A percentile compares a stretch with the other conserved stretches of the same genome.
phyloP scores from a whole-genome alignment of 2,113 vertebrate genomes.

The Bungarus multicinctus region DNA sequence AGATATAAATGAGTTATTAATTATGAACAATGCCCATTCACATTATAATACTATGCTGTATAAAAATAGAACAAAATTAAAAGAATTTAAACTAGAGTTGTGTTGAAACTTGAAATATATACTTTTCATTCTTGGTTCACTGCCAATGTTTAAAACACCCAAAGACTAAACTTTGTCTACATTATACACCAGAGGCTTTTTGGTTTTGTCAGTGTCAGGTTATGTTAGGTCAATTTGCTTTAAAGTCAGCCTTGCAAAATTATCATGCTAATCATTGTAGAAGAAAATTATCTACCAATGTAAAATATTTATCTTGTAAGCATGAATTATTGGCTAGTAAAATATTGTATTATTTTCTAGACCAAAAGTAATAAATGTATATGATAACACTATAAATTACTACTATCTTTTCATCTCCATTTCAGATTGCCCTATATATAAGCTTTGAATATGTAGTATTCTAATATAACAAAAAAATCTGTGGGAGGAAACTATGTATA shows the following conservation, averaged over 20 bases:
- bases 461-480: neutral
- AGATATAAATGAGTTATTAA: neutral
- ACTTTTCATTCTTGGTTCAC: slow-evolving; percentile 51
- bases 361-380: neutral
- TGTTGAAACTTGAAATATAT: slow-evolving; percentile 51
- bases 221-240: slow-evolving; percentile 63
- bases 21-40: slow-evolving; percentile 19
- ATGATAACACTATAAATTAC: neutral
- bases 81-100: slow-evolving; percentile 35
- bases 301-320: slow-evolving; percentile 26
- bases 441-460: neutral
- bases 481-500: neutral
- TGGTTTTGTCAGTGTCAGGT: slow-evolving; percentile 63
- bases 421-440: slow-evolving; percentile 1
- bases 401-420: slow-evolving; percentile 10
- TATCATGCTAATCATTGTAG: slow-evolving; percentile 52
- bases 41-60: slow-evolving; percentile 17
- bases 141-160: slow-evolving; percentile 40
- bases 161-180: slow-evolving; percentile 56
- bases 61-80: slow-evolving; percentile 34
- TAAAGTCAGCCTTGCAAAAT: slow-evolving; percentile 40
- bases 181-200: slow-evolving; percentile 60
- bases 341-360: slow-evolving; percentile 12
- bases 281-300: slow-evolving; percentile 38
- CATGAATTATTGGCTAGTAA: slow-evolving; percentile 17